Conservation (phyloP, 53 echinoderm and acorn worm species). For the Glandiceps talaboti region DNA sequence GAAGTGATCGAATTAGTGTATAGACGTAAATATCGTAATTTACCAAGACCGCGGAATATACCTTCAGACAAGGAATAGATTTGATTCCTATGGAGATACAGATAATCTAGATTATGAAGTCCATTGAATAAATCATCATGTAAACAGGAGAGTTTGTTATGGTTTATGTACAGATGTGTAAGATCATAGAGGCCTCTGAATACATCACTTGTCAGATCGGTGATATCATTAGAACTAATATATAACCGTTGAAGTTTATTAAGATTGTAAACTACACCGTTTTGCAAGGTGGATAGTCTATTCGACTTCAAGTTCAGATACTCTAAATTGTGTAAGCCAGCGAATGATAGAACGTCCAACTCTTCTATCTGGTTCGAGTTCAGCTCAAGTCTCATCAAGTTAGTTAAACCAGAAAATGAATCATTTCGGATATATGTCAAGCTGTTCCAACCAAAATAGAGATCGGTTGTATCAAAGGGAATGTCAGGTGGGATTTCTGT, state of each 20-base stretch:
- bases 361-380: not conserved
- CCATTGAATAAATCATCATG: not conserved
- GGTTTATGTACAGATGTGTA: not conserved
- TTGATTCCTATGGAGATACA: too few relatives aligned
- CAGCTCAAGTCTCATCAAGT: not conserved
- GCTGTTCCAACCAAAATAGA: not conserved
- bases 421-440: not conserved
- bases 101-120: not conserved
- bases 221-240: not conserved
- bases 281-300: too few relatives aligned
- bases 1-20: not conserved
- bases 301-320: too few relatives aligned
- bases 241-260: not conserved
- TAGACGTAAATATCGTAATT: not conserved
- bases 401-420: not conserved
- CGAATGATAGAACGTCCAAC: not conserved
- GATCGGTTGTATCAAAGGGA: not conserved
- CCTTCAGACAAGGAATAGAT: not conserved
- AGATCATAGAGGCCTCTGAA: not conserved
- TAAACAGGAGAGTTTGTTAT: not conserved
- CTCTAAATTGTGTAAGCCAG: too few relatives aligned
- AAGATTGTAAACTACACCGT: too few relatives aligned
- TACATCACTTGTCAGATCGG: not conserved
- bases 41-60: not conserved
- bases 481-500: not conserved